phyloP scores from a whole-genome alignment of 2,797 vertebrate genomes.

The Phyllotis vaccarum region DNA sequence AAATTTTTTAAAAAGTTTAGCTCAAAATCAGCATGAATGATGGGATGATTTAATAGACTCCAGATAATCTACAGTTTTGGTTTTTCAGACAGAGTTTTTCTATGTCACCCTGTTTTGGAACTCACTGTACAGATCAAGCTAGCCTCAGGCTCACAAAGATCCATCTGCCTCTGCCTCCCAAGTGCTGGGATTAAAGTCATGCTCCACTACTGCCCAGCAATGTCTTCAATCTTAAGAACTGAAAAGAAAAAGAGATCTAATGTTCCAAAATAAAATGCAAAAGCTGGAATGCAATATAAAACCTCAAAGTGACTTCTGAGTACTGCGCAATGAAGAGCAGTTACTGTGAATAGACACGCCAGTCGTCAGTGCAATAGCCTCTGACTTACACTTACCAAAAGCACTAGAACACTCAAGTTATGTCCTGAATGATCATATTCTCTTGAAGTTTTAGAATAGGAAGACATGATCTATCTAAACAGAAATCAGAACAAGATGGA shows the following conservation, averaged over 20 bases:
- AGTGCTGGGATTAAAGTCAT: neutral
- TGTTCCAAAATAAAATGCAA: neutral
- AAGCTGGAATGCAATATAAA: neutral
- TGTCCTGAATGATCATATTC: neutral
- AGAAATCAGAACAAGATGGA: neutral
- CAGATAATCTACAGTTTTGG: neutral
- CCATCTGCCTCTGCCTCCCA: neutral
- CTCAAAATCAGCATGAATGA: neutral
- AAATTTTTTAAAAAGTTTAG: neutral
- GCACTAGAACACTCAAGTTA: neutral
- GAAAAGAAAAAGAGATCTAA: neutral
- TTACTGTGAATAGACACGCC: neutral
- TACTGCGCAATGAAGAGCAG: neutral
- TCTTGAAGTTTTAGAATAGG: neutral
- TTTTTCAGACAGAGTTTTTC: neutral
- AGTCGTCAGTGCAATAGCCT: neutral
- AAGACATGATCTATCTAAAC: neutral
- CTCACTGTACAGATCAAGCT: neutral
- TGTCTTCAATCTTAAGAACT: neutral
- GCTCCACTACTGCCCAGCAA: neutral
- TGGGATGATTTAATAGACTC: neutral
- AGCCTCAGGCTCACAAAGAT: neutral
- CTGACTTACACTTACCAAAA: neutral
- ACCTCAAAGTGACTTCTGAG: neutral
- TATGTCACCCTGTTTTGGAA: neutral